Evolutionary conservation across 1,140 invertebrate species (phyloP).

Genomic region (Helicoverpa zea): DNA sequence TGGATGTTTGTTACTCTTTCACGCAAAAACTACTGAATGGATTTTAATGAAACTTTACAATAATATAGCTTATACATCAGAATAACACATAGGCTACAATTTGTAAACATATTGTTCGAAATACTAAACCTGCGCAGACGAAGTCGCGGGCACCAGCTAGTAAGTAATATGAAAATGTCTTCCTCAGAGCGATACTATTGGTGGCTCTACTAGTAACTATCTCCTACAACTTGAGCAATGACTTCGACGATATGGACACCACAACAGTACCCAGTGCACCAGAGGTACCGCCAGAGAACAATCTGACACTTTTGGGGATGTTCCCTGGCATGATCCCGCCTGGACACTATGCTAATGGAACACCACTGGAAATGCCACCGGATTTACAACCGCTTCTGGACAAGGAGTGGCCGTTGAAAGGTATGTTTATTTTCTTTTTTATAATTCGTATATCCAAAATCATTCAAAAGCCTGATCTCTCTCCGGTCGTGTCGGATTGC

Average conservation of each 20-base stretch:
- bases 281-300: conserved; percentile 36
- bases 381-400: conserved; percentile 65
- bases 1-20: no score
- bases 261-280: conserved; percentile 15
- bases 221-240: conserved; percentile 83
- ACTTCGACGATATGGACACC: conserved; percentile 69
- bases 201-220: conserved; percentile 86
- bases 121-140: no score
- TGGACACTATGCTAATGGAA: neutral
- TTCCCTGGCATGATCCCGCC: neutral
- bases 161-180: conserved; percentile 28
- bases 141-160: no score
- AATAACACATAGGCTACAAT: no score
- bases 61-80: no score
- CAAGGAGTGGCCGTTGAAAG: conserved; percentile 77
- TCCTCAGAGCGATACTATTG: conserved; percentile 65
- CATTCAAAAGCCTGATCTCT: no score
- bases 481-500: no score
- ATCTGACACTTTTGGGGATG: conserved; percentile 51
- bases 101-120: no score
- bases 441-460: neutral
- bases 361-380: conserved; percentile 38
- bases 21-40: no score
- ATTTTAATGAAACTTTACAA: no score
- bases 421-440: conserved; percentile 60